phyloP scores from a whole-genome alignment of 1,140 invertebrate genomes.

The Drosophila quadrilineata region DNA sequence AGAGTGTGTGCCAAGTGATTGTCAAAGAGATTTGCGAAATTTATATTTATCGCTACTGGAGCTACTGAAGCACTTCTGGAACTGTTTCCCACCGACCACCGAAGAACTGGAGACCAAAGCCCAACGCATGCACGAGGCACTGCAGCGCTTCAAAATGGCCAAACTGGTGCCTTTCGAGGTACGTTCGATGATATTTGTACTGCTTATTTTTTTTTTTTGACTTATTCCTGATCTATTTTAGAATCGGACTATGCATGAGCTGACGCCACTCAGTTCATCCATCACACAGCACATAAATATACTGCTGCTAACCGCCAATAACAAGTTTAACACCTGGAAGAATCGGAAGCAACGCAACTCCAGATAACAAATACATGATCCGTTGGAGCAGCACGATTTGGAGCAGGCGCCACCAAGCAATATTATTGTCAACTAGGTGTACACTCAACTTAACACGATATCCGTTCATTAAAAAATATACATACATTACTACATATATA shows the following conservation, averaged over 20 bases:
- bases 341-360: conserved; percentile 84
- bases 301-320: conserved; percentile 90
- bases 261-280: conserved; percentile 89
- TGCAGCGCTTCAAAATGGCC: conserved; percentile 92
- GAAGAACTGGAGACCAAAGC: conserved; percentile 90
- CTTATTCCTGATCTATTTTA: conserved; percentile 68
- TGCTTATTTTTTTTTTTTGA: not conserved
- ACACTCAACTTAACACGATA: not conserved
- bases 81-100: conserved; percentile 94
- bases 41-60: conserved; percentile 93
- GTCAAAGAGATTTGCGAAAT: conserved; percentile 91
- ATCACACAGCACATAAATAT: conserved; percentile 93
- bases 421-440: conserved; percentile 44
- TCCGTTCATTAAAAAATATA: not conserved
- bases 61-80: conserved; percentile 96
- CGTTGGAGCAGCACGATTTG: not conserved
- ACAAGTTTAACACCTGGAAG: conserved; percentile 92
- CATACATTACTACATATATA: not conserved
- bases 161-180: conserved; percentile 93
- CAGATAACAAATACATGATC: conserved; percentile 62
- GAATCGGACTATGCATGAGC: conserved; percentile 90
- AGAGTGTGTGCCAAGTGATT: conserved; percentile 91
- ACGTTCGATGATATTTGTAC: conserved; percentile 12
- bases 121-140: conserved; percentile 91
- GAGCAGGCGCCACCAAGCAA: conserved; percentile 33